phyloP scores from a whole-genome alignment of 2,888 invertebrate genomes.

The Lepidochrysops patricia region DNA sequence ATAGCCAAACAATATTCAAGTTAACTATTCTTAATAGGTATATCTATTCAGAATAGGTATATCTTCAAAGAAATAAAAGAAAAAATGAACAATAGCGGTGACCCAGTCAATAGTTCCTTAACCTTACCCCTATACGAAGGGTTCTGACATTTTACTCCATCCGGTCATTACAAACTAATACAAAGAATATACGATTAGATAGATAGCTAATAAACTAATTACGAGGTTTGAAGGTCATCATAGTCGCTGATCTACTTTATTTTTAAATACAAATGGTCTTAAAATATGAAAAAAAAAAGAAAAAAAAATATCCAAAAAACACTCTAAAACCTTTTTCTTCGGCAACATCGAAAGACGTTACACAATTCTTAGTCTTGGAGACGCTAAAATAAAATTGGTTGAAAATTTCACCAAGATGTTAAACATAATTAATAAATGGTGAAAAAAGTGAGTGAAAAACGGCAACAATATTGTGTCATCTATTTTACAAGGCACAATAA shows the following conservation, averaged over 20 bases:
- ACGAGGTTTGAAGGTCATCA: neutral
- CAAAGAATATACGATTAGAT: neutral
- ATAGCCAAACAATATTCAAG: too few relatives aligned
- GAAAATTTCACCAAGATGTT: neutral
- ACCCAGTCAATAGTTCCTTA: neutral
- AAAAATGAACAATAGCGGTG: neutral
- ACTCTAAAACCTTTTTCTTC: too few relatives aligned
- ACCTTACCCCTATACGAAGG: conserved; percentile 1
- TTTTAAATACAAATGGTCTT: too few relatives aligned
- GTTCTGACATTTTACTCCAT: conserved; percentile 9
- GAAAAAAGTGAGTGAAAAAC: neutral
- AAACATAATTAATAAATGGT: neutral
- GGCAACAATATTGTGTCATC: conserved; percentile 19
- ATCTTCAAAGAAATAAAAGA: too few relatives aligned
- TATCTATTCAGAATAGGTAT: too few relatives aligned
- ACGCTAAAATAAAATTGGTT: too few relatives aligned
- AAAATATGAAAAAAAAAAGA: too few relatives aligned
- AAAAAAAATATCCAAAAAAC: too few relatives aligned
- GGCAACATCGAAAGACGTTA: too few relatives aligned
- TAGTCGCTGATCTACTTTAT: too few relatives aligned
- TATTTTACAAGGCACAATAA: conserved; percentile 56
- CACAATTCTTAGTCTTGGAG: too few relatives aligned
- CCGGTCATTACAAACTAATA: conserved; percentile 4
- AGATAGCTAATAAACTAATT: neutral
- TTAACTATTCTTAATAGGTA: too few relatives aligned